Evolutionary conservation across 2,797 vertebrate species (phyloP).

Genomic region (Mormyrus proboscirostris): DNA sequence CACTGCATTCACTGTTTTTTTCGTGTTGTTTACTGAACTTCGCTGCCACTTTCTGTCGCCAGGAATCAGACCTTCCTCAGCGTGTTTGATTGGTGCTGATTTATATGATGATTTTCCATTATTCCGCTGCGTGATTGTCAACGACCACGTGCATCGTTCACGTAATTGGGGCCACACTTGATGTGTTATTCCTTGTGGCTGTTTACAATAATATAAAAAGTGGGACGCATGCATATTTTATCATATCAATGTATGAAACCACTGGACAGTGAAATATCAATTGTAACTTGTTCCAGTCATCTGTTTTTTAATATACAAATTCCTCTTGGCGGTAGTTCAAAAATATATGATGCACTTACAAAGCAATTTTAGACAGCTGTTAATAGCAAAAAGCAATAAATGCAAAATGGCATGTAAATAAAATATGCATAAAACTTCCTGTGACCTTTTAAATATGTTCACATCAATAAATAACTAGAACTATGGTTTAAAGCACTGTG

Average conservation of each 20-base stretch:
- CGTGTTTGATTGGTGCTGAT: background rate
- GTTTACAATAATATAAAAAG: background rate
- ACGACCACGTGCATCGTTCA: background rate
- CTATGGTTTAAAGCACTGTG: background rate
- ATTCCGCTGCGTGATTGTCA: background rate
- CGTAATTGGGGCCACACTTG: background rate
- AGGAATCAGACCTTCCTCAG: background rate
- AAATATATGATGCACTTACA: background rate
- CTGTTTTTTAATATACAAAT: slow-evolving; percentile 8
- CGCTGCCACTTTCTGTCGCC: background rate
- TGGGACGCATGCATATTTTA: background rate
- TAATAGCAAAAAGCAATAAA: slow-evolving; percentile 11
- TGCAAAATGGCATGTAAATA: background rate
- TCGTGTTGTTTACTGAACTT: background rate
- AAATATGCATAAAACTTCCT: background rate
- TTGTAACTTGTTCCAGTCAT: background rate
- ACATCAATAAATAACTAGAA: background rate
- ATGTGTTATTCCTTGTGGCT: background rate
- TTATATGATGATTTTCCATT: background rate
- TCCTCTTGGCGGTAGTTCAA: background rate
- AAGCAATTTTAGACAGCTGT: background rate
- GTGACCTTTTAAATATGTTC: background rate
- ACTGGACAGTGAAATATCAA: background rate
- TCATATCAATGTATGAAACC: background rate
- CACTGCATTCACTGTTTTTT: background rate